Conservation (phyloP, 2,113 vertebrate genomes). For the Bungarus multicinctus region DNA sequence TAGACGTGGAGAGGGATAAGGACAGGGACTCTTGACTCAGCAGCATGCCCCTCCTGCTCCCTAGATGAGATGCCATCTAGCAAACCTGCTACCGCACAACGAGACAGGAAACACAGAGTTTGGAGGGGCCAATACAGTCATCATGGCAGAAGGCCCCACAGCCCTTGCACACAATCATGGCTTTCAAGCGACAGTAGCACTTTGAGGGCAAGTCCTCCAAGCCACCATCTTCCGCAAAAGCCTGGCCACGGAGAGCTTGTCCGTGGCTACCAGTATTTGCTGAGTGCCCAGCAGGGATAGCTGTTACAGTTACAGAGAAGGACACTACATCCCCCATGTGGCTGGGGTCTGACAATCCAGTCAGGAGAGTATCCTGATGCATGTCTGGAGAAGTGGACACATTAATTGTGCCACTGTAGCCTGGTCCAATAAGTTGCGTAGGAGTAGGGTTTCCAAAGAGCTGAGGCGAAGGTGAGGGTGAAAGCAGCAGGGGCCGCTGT, state of each 20-base stretch:
- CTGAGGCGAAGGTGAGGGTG: conserved; percentile 69
- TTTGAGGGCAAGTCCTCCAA: conserved; percentile 87
- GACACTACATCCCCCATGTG: conserved; percentile 89
- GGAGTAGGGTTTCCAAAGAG: conserved; percentile 69
- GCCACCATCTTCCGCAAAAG: conserved; percentile 77
- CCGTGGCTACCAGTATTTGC: conserved; percentile 65
- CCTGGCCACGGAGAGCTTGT: conserved; percentile 79
- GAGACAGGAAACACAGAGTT: conserved; percentile 96
- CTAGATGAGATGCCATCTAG: not conserved
- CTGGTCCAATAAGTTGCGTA: conserved; percentile 64
- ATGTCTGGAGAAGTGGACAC: conserved; percentile 82
- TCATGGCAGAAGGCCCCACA: conserved; percentile 98
- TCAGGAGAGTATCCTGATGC: conserved; percentile 64
- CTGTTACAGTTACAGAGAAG: conserved; percentile 95
- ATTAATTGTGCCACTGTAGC: conserved; percentile 89
- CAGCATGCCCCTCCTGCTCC: not conserved
- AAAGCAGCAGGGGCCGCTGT: conserved; percentile 65
- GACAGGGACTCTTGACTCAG: conserved; percentile 40
- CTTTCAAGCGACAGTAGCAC: conserved; percentile 97
- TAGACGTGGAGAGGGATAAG: conserved; percentile 50
- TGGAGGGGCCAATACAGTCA: conserved; percentile 96
- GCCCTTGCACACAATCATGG: conserved; percentile 99
- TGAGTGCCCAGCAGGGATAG: conserved; percentile 82
- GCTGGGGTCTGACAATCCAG: conserved; percentile 58
- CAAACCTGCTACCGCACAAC: conserved; percentile 82